Percentiles rank a stretch among this genome's conserved stretches.
phyloP scores from a whole-genome alignment of 2,797 vertebrate species.

The Paratrypauchen microcephalus region DNA sequence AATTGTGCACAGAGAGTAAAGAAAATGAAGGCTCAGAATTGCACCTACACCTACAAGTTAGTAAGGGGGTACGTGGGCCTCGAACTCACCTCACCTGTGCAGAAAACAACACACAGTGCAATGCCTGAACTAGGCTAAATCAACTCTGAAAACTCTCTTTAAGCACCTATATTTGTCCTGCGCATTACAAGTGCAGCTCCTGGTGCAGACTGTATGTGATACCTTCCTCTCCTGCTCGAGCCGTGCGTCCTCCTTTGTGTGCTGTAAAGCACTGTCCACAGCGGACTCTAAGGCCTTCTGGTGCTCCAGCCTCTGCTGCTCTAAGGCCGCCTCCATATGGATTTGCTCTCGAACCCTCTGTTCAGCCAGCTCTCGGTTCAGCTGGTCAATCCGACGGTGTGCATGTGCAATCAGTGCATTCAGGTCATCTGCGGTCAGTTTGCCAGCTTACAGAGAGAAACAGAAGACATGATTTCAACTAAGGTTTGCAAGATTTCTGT shows the following conservation, averaged over 20 bases:
- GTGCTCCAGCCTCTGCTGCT: slow-evolving; percentile 89
- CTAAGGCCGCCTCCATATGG: slow-evolving; percentile 84
- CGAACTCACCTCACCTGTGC: no score
- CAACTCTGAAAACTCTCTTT: no score
- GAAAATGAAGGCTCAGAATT: no score
- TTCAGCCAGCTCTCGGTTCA: slow-evolving; percentile 89
- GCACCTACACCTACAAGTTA: no score
- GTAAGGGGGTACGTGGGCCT: no score
- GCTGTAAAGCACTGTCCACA: slow-evolving; percentile 81
- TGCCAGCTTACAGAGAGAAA: slow-evolving; percentile 71
- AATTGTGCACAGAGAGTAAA: no score
- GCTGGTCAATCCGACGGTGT: slow-evolving; percentile 93
- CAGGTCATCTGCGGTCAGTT: slow-evolving; percentile 86
- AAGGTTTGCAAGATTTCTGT: not conserved
- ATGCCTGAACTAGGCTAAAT: no score
- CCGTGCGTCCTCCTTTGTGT: slow-evolving; percentile 79
- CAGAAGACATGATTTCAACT: not conserved
- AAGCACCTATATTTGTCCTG: no score
- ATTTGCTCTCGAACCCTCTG: slow-evolving; percentile 89
- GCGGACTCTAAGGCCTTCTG: slow-evolving; percentile 81
- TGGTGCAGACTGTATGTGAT: not conserved
- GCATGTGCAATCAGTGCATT: slow-evolving; percentile 93
- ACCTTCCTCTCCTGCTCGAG: slow-evolving; percentile 92
- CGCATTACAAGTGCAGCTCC: no score
- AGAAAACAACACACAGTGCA: no score